These are phyloP conservation scores for Synaphobranchus kaupii DNA, from an alignment of 2,797 vertebrate species.

Conservation along the genomic window DNA sequence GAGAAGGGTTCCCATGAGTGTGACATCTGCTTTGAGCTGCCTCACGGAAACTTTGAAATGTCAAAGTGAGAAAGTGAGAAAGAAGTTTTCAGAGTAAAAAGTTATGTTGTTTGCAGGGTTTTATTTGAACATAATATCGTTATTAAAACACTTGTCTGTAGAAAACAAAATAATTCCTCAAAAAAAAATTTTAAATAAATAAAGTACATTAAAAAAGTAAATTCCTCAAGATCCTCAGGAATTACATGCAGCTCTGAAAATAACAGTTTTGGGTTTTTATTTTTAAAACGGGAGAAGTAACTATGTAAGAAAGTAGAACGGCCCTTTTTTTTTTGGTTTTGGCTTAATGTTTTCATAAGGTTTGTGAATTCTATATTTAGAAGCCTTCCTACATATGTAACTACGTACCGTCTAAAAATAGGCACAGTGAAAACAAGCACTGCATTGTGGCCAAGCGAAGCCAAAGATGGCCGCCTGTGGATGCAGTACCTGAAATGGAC, in stretches of 20 bases:
- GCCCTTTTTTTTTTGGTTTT: background rate
- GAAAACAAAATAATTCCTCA: background rate
- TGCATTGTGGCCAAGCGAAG: conserved; percentile 64
- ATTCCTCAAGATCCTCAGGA: background rate
- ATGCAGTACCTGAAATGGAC: conserved; percentile 33
- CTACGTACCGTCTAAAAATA: conserved; percentile 78
- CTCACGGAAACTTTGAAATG: background rate
- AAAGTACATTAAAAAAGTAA: background rate
- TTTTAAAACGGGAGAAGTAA: background rate
- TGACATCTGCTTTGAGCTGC: background rate
- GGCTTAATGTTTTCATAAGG: conserved; percentile 14
- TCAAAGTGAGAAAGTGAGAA: background rate
- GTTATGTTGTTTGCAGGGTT: background rate
- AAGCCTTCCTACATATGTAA: conserved; percentile 60
- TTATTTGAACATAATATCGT: background rate
- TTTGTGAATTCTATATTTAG: conserved; percentile 71
- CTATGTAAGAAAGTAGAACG: background rate
- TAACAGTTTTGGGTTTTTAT: background rate
- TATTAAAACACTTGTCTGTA: background rate
- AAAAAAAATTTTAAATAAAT: background rate
- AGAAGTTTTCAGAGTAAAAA: background rate
- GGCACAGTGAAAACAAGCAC: conserved; percentile 72
- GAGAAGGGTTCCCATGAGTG: conserved; percentile 41
- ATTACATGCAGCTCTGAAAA: background rate
- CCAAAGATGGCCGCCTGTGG: conserved; percentile 63